These are phyloP conservation scores for Falco peregrinus DNA, from an alignment of 2,797 vertebrate species.

Conservation along the genomic window DNA sequence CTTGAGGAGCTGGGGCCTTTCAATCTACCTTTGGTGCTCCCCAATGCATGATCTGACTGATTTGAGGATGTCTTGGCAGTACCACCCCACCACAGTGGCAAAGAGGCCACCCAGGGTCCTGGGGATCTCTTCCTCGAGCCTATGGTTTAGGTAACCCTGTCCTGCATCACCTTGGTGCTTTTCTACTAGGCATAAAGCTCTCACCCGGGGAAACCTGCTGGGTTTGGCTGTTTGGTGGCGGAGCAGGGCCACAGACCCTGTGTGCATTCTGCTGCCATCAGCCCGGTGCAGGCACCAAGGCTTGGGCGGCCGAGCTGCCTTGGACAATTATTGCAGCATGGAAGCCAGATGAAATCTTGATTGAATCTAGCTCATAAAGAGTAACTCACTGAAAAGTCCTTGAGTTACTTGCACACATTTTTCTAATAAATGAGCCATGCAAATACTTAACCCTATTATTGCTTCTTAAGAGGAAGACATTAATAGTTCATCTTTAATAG, in stretches of 20 bases:
- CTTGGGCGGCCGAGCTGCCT: background rate
- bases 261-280: background rate
- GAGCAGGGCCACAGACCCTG: background rate
- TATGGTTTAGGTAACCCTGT: background rate
- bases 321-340: background rate
- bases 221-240: background rate
- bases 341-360: conserved; percentile 40
- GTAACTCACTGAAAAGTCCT: background rate
- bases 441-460: conserved; percentile 47
- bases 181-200: background rate
- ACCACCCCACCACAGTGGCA: fast-evolving
- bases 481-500: conserved; percentile 3
- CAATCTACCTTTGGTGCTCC: background rate
- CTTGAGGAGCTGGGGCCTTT: background rate
- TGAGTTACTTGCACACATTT: conserved; percentile 50
- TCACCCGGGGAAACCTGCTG: background rate
- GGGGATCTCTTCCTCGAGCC: background rate
- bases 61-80: background rate
- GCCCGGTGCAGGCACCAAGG: background rate
- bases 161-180: background rate
- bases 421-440: conserved; percentile 27
- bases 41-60: background rate
- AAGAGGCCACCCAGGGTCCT: background rate
- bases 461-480: background rate
- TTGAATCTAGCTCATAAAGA: conserved; percentile 38